A percentile compares a stretch with the other conserved stretches of the same genome.
phyloP scores from a whole-genome alignment of 2,113 vertebrate species.

The Salminus brasiliensis region DNA sequence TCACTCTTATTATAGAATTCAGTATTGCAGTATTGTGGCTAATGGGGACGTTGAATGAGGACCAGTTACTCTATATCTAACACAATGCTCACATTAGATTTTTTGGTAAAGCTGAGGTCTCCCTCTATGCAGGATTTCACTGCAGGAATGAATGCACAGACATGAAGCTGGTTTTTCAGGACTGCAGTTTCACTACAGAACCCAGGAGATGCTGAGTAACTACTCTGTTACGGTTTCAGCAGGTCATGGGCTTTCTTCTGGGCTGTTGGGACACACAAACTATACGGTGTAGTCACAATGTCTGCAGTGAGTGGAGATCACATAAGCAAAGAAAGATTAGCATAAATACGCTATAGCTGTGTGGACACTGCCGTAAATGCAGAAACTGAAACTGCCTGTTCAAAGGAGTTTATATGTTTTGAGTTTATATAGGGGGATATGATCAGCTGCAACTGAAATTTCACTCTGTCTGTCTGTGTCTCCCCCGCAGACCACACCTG shows the following conservation, averaged over 20 bases:
- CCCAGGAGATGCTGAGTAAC: background rate
- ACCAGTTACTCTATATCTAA: background rate
- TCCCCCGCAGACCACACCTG: constrained; percentile 60
- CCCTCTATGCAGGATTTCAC: background rate
- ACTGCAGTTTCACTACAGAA: background rate
- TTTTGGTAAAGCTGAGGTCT: background rate
- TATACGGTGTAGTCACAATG: background rate
- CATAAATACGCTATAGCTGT: background rate
- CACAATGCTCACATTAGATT: background rate
- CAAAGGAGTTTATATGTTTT: background rate
- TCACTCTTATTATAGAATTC: no score
- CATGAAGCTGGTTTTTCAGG: background rate
- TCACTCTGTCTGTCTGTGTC: background rate
- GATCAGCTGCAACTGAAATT: background rate
- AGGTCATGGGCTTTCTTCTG: background rate
- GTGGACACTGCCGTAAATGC: no score
- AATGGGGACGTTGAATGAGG: background rate
- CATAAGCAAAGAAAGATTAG: background rate
- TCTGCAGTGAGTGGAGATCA: background rate
- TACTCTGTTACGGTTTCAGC: background rate
- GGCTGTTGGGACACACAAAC: background rate
- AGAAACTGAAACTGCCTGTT: no score
- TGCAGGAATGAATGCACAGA: background rate
- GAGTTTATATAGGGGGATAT: background rate
- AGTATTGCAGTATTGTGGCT: no score